Evolutionary conservation across 2,113 vertebrate genomes (phyloP).

Genomic region (Elephantulus edwardii): DNA sequence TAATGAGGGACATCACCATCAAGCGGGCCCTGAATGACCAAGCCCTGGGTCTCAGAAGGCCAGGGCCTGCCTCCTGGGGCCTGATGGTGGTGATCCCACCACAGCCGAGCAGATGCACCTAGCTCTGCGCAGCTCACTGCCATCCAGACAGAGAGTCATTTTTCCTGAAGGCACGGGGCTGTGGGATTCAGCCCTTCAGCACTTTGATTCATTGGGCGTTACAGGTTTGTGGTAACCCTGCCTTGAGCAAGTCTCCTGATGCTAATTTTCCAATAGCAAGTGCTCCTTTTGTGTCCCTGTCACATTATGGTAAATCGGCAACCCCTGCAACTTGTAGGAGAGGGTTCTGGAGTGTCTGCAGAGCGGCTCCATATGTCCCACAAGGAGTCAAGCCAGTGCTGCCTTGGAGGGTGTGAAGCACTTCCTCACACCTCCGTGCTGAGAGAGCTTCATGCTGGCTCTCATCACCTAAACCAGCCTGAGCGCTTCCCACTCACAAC

Average conservation of each 20-base stretch:
- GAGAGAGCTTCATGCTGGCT: neutral
- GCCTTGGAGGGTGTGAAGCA: neutral
- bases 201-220: no score
- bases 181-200: neutral
- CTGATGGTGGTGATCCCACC: neutral
- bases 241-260: no score
- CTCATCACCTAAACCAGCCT: neutral
- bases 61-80: neutral
- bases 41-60: neutral
- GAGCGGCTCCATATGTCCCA: neutral
- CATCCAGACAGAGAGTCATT: no score
- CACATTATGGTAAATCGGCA: no score
- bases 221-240: no score
- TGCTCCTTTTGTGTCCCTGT: no score
- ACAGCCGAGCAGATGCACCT: neutral
- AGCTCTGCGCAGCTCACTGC: neutral
- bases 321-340: neutral
- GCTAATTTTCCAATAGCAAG: no score
- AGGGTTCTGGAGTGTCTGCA: fast-evolving
- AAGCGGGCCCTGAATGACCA: no score
- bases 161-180: neutral
- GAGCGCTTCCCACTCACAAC: neutral
- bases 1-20: neutral
- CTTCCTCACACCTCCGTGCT: neutral
- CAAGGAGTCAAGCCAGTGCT: neutral